Percentiles rank a stretch among this genome's conserved stretches.
These are phyloP conservation scores for Atrichornis clamosus DNA, from an alignment of 2,113 vertebrate species.

Conservation along the genomic window DNA sequence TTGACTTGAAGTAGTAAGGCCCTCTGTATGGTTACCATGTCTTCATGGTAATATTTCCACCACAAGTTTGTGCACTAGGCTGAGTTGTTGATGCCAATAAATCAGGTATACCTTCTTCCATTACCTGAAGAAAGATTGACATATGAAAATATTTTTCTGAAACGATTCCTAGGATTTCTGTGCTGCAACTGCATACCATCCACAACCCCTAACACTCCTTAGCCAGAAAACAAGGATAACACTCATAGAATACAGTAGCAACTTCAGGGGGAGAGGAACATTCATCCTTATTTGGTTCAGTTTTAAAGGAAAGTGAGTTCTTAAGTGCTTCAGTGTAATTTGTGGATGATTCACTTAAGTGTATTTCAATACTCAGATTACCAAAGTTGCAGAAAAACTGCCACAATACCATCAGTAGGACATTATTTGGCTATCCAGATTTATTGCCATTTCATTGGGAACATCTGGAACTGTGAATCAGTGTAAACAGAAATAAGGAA, in stretches of 20 bases:
- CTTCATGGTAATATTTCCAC: not conserved
- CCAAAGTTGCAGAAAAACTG: not conserved
- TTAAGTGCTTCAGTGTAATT: not conserved
- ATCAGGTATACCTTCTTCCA: not conserved
- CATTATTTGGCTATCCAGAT: not conserved
- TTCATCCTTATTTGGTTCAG: not conserved
- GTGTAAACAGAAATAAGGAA: not conserved
- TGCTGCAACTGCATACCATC: too few species aligned
- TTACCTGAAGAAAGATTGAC: not conserved
- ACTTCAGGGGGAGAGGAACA: not conserved
- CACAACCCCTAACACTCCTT: not conserved
- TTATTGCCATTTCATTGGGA: not conserved
- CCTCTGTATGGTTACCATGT: not conserved
- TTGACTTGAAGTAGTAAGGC: not conserved
- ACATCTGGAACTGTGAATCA: not conserved
- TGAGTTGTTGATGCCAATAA: not conserved
- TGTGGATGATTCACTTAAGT: not conserved
- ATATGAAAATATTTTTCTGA: not conserved
- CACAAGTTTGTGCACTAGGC: not conserved
- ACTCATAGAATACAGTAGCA: not conserved
- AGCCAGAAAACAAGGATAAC: not conserved
- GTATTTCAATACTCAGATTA: not conserved
- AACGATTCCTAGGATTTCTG: not conserved
- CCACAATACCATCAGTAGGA: not conserved
- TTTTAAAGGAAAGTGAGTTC: not conserved